Conservation (phyloP, 2,888 invertebrate species). For the Altica lythri region DNA sequence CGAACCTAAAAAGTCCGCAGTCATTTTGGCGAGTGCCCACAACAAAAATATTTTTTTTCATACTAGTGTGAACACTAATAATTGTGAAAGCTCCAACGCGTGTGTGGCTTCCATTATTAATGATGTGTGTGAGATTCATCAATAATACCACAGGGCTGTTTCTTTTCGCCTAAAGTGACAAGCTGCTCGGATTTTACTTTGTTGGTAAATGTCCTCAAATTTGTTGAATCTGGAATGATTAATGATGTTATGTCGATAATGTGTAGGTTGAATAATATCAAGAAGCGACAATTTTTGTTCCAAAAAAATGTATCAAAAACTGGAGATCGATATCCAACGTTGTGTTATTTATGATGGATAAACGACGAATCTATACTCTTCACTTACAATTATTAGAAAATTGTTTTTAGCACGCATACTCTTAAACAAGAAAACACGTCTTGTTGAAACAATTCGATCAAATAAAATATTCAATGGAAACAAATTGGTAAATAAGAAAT, state of each 20-base stretch:
- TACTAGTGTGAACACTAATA: slow-evolving; percentile 12
- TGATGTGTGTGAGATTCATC: slow-evolving; percentile 6
- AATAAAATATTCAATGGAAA: too few relatives aligned
- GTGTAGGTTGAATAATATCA: too few relatives aligned
- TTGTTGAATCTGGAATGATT: not conserved
- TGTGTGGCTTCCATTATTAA: slow-evolving; percentile 15
- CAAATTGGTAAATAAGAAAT: too few relatives aligned
- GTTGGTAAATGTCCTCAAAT: not conserved
- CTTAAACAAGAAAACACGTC: too few relatives aligned
- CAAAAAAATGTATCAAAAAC: too few relatives aligned
- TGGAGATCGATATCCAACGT: too few relatives aligned
- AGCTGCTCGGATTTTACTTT: slow-evolving; percentile 2
- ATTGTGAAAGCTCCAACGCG: slow-evolving; percentile 9
- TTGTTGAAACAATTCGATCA: too few relatives aligned
- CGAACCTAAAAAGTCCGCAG: slow-evolving; percentile 4
- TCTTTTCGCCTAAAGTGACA: slow-evolving; percentile 1
- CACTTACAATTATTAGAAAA: too few relatives aligned
- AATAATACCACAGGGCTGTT: slow-evolving; percentile 9
- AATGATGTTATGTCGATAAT: slow-evolving; percentile 10
- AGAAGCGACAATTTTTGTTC: too few relatives aligned
- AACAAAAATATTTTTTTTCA: slow-evolving; percentile 22
- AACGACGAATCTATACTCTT: too few relatives aligned
- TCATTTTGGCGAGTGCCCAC: slow-evolving; percentile 7
- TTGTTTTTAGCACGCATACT: too few relatives aligned
- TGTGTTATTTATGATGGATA: too few relatives aligned